Base-by-base conservation (phyloP, 2,113 vertebrate species). In the Sebastes schlegelii region DNA sequence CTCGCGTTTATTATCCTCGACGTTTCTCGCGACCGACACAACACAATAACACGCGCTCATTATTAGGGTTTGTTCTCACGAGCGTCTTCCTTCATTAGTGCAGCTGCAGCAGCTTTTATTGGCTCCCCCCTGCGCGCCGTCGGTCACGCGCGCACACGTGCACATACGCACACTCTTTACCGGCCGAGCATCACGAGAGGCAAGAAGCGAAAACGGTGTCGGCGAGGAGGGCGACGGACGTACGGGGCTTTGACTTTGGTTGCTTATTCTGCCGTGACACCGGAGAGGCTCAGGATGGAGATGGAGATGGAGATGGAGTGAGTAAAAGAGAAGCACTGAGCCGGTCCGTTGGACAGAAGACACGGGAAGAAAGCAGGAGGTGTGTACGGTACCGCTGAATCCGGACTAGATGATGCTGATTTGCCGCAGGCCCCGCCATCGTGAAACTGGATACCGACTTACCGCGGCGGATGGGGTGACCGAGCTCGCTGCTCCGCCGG, bases 401-500 rank as follows among this genome's bases (percentile, higher is more conserved):
- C 87, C n/a, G 66, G 82, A 80, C 67, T 46, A 55, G 87, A 92
- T 40, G 91, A 92, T 89, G 92, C 90, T 89, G 42, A 42, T 91
- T 91, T 93, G 93, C 93, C 91, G 91, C 92, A 92, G 93, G 92
- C 92, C 90, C 84, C 89, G 89, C 77, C 84, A 89, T 92, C 81
- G 88, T 90, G 92, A 92, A 91, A 93, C 60, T 51, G 88, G 89
- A 93, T 77, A 88, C 89, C 85, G 88, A 92, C 87, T 82, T 91
- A 34, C 34, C 34, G 89, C 92, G 87, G 90, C 92, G 90, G 87
- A 94, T 94, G 93, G 92, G 93, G 89, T 93, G 93, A 94, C 90
- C 79, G 91, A 88, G 91, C 92, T 86, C 26, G 84, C 89, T 88
- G 89, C 91, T 87, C 92, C 93, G 87, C 92, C 93, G 92, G 92